Base-by-base conservation (phyloP, 2,888 invertebrate species). In the Acanthococcus lagerstroemiae region DNA sequence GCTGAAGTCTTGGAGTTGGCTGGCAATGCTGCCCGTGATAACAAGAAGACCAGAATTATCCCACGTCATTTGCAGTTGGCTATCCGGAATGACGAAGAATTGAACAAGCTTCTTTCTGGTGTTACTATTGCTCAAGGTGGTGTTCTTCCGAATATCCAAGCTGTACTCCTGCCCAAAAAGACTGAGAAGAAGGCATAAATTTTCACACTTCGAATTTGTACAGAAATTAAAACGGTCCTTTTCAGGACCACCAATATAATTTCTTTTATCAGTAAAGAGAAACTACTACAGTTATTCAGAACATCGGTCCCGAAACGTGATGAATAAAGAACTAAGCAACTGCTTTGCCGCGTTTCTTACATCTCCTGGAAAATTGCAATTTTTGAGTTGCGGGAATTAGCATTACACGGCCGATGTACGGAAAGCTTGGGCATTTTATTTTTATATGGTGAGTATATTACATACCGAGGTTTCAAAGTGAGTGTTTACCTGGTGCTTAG, bases 61-160 rank as follows among this genome's bases (percentile, higher is more conserved):
- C 88, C 89, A 0, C 81, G 89, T 57, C 90, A 90, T 75, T 78
- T 90, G 25, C 86, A 90, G 74, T 74, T 91, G 70, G 89, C 89
- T 24, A 84, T 90, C 69, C 80, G 87, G 17, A 89, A 88, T 75
- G 90, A 91, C 74, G 88, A 89, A 72, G 90, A 91, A 73, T 77
- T 91, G 72, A 88, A 87, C 76, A 86, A 84, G 74, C 78, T 91
- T 58, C 76, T 91, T 4, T 81, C 83, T 0, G 86, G 86, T 48
- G 89, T 90, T 1, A 89, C 88, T 19, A 90, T 91, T 73, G 84
- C 88, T 25, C 86, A 90, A 76, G 90, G 90, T 68, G 91, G 90
- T 72, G 90, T 91, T 0, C 75, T 92, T 73, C 90, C 90, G 0
- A 86, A 86, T 73, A 72, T 72, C 30, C 71, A 72, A 58, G 69